These are phyloP conservation scores for Actinia equina DNA, from an alignment of 64 coral and sea anemone genomes.

Conservation along the genomic window DNA sequence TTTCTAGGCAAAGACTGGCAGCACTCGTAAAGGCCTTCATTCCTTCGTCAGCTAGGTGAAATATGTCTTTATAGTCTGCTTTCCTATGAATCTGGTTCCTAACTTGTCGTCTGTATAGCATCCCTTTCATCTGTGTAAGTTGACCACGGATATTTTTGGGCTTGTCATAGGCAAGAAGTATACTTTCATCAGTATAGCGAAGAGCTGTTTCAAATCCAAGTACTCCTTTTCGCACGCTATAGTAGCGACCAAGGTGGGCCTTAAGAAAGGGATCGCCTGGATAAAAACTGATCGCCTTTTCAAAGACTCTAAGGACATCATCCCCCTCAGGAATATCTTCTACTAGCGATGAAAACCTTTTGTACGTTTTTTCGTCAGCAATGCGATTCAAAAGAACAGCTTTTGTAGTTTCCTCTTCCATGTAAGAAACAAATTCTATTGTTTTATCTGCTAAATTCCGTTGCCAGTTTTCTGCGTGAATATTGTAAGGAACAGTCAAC, in stretches of 20 bases:
- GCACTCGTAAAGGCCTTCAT: conserved; percentile 44
- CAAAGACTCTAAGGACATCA: conserved; percentile 49
- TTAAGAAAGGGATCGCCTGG: conserved; percentile 56
- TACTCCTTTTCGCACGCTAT: conserved; percentile 26
- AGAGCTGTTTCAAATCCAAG: conserved; percentile 43
- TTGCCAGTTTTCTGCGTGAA: conserved; percentile 46
- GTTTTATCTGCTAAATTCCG: conserved; percentile 41
- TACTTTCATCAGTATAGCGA: conserved; percentile 52
- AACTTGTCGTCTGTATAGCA: conserved; percentile 60
- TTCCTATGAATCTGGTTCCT: not conserved
- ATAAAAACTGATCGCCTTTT: conserved; percentile 45
- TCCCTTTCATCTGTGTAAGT: conserved; percentile 70
- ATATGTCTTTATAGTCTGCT: not conserved
- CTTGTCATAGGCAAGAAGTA: not conserved
- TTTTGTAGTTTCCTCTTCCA: conserved; percentile 20
- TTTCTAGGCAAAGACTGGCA: conserved; percentile 45
- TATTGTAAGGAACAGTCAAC: not conserved
- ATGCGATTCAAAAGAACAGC: conserved; percentile 35
- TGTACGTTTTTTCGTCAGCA: conserved; percentile 14
- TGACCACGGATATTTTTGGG: conserved; percentile 26
- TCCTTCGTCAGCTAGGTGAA: conserved; percentile 37
- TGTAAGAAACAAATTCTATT: conserved; percentile 30
- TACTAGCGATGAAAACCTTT: conserved; percentile 34
- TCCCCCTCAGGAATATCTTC: conserved; percentile 43
- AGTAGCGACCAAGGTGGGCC: conserved; percentile 67